These are phyloP conservation scores for Noctua fimbriata DNA, from an alignment of 2,888 invertebrate genomes.

Conservation along the genomic window DNA sequence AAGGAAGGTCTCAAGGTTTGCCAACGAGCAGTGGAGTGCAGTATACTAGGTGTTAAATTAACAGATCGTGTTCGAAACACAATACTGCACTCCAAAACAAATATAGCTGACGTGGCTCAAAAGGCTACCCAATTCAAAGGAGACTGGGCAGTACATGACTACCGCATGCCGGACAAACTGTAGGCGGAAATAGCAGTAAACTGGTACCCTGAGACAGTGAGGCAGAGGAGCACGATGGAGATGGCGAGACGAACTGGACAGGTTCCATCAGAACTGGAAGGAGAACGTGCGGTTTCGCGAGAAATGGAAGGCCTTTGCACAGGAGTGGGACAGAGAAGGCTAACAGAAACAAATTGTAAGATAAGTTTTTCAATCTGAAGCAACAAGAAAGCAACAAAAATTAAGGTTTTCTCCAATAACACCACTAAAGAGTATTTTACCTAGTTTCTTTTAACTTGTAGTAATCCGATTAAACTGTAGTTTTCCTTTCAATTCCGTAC, in stretches of 20 bases:
- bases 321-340: not conserved
- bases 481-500: slow-evolving; percentile 20
- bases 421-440: not conserved
- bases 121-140: not conserved
- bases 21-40: not conserved
- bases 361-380: not conserved
- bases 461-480: slow-evolving; percentile 3
- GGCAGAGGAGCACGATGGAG: not conserved
- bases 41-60: not conserved
- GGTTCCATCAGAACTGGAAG: not conserved
- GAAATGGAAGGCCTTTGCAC: not conserved
- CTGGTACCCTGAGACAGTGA: not conserved
- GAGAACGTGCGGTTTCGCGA: not conserved
- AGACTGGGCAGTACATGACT: not conserved
- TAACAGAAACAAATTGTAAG: not conserved
- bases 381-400: not conserved
- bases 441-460: not conserved
- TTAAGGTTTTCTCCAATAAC: not conserved
- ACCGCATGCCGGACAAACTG: not conserved
- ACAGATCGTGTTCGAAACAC: not conserved
- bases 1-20: no score
- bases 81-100: not conserved
- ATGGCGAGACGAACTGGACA: not conserved
- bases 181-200: not conserved
- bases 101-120: not conserved